Base-by-base conservation (phyloP, 2,797 vertebrate genomes). In the Xyrichtys novacula region DNA sequence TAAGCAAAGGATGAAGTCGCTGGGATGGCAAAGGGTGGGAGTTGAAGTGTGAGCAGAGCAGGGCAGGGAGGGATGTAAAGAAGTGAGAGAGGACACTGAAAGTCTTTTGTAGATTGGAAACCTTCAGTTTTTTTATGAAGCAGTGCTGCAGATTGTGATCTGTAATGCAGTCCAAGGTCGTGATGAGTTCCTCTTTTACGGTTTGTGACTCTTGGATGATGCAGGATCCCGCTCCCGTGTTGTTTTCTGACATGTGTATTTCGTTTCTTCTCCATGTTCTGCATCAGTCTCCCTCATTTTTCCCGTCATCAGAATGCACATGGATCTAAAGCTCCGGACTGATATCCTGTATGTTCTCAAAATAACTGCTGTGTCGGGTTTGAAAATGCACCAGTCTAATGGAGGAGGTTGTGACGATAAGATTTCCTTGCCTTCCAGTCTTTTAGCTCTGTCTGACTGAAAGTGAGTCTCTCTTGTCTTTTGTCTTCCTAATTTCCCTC, bases 341-440 rank as follows among this genome's bases (percentile, higher is more conserved):
- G 48, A 80, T 76, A 67, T 63, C 52, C 42, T 52, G 17, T 55
- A 14, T 49, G 48, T 44, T 59, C 59, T 56, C 8, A 47, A 65
- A 73, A 63, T 31, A 73, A 71, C 59, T 11, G 34, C 54, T 26
- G 56, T 49, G 38, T 19, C 61, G 67, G 65, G 73, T 72, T 76
- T 65, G 39, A 74, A 74, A 81, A 71, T 22, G 64, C 62, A 44
- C 48, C 74, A 63, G 75, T 72, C 65, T 39, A 60, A 82, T 46
- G 15, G 74, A 85, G 71, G 83, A 85, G 69, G 46, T 68, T 68
- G 69, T 50, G 29, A 78, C 81, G 81, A 84, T 86, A 69, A 74
- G 70, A 76, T 74, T 83, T 64, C 67, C 0, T 66, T 63, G 54
- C 63, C 50, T 29, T 75, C 46, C 58, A 42, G 48, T 77, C 40